Base-by-base conservation (phyloP, 2,113 vertebrate genomes). In the Spea multiplicata region DNA sequence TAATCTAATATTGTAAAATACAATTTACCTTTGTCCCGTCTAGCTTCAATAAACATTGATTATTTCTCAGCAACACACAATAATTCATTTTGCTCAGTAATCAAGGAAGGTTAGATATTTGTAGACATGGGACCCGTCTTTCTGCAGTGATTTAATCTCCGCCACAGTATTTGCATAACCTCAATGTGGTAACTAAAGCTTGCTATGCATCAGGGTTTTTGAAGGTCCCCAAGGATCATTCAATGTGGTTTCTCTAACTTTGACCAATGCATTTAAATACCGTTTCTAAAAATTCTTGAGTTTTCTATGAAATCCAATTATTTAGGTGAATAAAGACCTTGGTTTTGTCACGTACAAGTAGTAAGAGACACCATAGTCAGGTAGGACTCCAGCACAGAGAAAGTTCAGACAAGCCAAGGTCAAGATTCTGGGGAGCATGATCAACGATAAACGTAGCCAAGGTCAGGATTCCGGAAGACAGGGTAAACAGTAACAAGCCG, bases 251-350 rank as follows among this genome's bases (percentile, higher is more conserved):
- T 90, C 87, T 70, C 87, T 87, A 76, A 87, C 86, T 88, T 91
- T 86, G 50, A 85, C 17, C 83, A 86, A 83, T 4, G 85, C 85
- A 12, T 88, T 84, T 74, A 87, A 89, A 77, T 86, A 92, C 72
- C 88, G 88, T 84, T 88, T 89, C 76, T 85, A 55, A 0, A 90
- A 85, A 73, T 88, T 92, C 72, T 90, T 89, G 73, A 83, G 66
- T 81, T 87, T 86, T 50, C 82, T 90, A 73, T 80, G 87, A 82
- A 90, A 82, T 76, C 85, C 78, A 86, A 86, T 79, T 65, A 75
- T 30, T 30, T 2, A 30, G 30, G 30, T 30, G 30, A 30, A 30
- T 30, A 30, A 30, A 30, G 30, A 30, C 30, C 30, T 30, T 30
- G 30, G 30, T 30, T 30, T 30, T 30, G 30, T 30, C 30, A 30